These are phyloP conservation scores for Lepus europaeus DNA, from an alignment of 2,113 vertebrate genomes.

Conservation along the genomic window DNA sequence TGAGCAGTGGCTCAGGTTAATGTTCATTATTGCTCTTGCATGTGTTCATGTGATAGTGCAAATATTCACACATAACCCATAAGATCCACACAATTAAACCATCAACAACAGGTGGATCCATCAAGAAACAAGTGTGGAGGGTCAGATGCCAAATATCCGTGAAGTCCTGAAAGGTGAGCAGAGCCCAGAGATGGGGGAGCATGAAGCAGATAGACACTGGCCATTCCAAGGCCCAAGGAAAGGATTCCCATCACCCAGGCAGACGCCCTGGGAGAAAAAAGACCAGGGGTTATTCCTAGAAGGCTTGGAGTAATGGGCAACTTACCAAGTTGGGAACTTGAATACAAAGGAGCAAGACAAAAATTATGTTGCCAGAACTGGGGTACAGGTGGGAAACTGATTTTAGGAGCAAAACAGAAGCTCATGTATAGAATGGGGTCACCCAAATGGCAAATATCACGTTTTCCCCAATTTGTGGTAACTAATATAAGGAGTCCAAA, in stretches of 20 bases:
- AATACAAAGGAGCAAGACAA: background rate
- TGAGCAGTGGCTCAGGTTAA: background rate
- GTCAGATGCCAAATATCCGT: background rate
- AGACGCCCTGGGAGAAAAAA: background rate
- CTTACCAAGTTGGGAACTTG: background rate
- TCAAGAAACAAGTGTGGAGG: background rate
- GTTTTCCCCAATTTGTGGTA: no score
- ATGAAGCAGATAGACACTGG: background rate
- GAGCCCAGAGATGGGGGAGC: background rate
- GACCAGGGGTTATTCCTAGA: slow-evolving; percentile 20
- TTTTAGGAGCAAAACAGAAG: background rate
- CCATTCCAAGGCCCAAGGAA: background rate
- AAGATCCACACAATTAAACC: background rate
- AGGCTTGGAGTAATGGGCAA: background rate
- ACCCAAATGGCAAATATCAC: background rate
- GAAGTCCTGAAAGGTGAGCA: background rate
- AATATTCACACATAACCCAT: background rate
- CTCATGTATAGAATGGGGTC: slow-evolving; percentile 10
- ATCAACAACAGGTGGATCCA: background rate
- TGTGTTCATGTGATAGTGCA: background rate
- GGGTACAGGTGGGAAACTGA: background rate
- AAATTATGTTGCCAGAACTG: background rate
- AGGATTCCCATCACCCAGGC: background rate
- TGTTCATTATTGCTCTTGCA: slow-evolving; percentile 6
- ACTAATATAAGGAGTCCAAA: no score